A percentile compares a stretch with the other conserved stretches of the same genome.
Conservation (phyloP, 2,797 vertebrate species). For the Thaleichthys pacificus region DNA sequence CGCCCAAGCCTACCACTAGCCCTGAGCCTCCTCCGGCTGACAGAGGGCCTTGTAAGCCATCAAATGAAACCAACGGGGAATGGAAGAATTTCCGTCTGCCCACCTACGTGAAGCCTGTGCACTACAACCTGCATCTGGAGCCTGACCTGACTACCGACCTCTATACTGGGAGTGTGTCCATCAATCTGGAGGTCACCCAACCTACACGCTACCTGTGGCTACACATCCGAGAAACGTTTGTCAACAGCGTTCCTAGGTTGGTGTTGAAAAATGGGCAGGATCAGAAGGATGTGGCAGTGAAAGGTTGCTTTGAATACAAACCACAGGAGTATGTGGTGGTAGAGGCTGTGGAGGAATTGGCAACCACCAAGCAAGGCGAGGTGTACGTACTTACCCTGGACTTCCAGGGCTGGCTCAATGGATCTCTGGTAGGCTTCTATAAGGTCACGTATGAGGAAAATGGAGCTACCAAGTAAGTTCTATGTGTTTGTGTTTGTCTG, state of each 20-base stretch:
- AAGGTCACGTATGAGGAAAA: slow-evolving; percentile 84
- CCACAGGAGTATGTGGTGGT: slow-evolving; percentile 87
- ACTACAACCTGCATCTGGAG: slow-evolving; percentile 87
- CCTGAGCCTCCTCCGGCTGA: slow-evolving; percentile 41
- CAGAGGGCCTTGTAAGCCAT: slow-evolving; percentile 72
- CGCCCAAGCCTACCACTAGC: slow-evolving; percentile 19
- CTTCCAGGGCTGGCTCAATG: slow-evolving; percentile 89
- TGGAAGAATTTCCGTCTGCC: slow-evolving; percentile 90
- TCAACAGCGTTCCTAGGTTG: slow-evolving; percentile 70
- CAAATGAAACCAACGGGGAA: slow-evolving; percentile 69
- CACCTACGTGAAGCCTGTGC: slow-evolving; percentile 75
- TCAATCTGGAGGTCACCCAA: slow-evolving; percentile 71
- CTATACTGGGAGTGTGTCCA: slow-evolving; percentile 80
- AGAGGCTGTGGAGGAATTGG: slow-evolving; percentile 71
- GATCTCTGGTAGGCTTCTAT: slow-evolving; percentile 95
- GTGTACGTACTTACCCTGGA: slow-evolving; percentile 81
- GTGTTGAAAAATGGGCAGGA: slow-evolving; percentile 6
- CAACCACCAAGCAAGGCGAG: slow-evolving; percentile 24
- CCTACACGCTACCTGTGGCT: slow-evolving; percentile 84
- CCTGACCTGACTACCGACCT: slow-evolving; percentile 78
- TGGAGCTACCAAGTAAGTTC: slow-evolving; percentile 78
- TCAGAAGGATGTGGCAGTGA: slow-evolving; percentile 63
- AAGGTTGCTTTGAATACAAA: slow-evolving; percentile 82
- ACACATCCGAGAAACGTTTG: slow-evolving; percentile 85
- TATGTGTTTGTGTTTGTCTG: slow-evolving; percentile 13